A percentile compares a stretch with the other conserved stretches of the same genome.
These are phyloP conservation scores for Oreonectes daqikongensis DNA, from an alignment of 2,797 vertebrate genomes.

Conservation along the genomic window DNA sequence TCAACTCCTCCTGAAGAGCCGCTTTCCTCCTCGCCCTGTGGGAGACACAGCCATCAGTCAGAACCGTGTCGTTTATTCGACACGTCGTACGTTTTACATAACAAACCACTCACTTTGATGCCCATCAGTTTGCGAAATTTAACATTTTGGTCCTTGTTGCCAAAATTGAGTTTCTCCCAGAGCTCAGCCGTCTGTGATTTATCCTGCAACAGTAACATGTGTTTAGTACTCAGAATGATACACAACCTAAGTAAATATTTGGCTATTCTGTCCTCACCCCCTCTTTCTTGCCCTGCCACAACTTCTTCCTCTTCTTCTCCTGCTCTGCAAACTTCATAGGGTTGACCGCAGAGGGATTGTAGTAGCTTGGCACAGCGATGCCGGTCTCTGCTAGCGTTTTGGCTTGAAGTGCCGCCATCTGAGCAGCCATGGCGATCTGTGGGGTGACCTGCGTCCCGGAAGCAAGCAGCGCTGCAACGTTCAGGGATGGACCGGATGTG, in stretches of 20 bases:
- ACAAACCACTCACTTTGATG: constrained; percentile 87
- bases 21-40: constrained; percentile 87
- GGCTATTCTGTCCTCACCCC: constrained; percentile 79
- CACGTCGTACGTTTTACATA: background rate
- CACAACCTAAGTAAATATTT: too few relatives aligned
- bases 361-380: constrained; percentile 97
- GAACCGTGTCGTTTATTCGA: constrained; percentile 32
- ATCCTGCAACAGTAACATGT: constrained; percentile 75
- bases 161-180: constrained; percentile 98
- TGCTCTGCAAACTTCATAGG: constrained; percentile 98
- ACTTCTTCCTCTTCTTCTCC: constrained; percentile 95
- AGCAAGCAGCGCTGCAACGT: constrained; percentile 94
- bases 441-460: constrained; percentile 98
- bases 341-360: constrained; percentile 97
- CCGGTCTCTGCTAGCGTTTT: constrained; percentile 96
- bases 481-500: constrained; percentile 83
- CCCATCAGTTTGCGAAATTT: constrained; percentile 99
- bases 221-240: background rate
- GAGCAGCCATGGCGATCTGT: constrained; percentile 98
- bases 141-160: constrained; percentile 99
- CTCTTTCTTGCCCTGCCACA: constrained; percentile 98
- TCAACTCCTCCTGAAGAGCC: constrained; percentile 81
- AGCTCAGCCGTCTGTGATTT: constrained; percentile 97
- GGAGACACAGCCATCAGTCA: background rate
- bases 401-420: constrained; percentile 97